phyloP scores from a whole-genome alignment of 2,797 vertebrate species.

The Odontamblyopus rebecca region DNA sequence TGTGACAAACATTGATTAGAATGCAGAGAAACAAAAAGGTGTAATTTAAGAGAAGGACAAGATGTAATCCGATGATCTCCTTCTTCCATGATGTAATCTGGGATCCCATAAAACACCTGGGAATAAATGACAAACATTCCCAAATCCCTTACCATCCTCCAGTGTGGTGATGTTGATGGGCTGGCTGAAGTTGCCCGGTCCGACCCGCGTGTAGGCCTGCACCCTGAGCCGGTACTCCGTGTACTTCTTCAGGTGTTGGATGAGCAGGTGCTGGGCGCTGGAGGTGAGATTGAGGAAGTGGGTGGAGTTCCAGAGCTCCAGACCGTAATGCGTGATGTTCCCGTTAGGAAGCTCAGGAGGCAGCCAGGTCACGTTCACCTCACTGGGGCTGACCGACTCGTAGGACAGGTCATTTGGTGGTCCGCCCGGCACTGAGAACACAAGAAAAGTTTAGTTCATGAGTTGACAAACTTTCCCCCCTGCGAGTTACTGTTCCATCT shows the following conservation, averaged over 20 bases:
- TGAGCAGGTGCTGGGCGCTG: conserved; percentile 46
- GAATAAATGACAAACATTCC: conserved; percentile 21
- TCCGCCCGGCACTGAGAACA: conserved; percentile 76
- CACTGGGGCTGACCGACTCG: conserved; percentile 74
- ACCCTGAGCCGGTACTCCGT: conserved; percentile 73
- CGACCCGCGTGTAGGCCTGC: conserved; percentile 74
- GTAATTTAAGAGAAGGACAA: conserved; percentile 30
- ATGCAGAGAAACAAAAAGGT: conserved; percentile 41
- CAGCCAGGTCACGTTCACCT: conserved; percentile 80
- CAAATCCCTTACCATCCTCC: conserved; percentile 78
- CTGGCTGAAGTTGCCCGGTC: conserved; percentile 79
- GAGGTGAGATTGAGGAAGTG: conserved; percentile 78
- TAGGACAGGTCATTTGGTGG: conserved; percentile 71
- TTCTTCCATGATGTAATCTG: conserved; percentile 12
- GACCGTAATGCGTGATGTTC: conserved; percentile 72
- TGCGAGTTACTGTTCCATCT: too few relatives aligned
- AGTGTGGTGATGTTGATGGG: conserved; percentile 82
- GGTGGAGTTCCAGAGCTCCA: conserved; percentile 80
- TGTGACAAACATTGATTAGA: conserved; percentile 58
- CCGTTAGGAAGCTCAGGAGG: conserved; percentile 77
- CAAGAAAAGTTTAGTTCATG: conserved; percentile 8
- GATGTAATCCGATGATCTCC: conserved; percentile 40
- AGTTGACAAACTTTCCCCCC: too few relatives aligned
- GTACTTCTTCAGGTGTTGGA: conserved; percentile 79
- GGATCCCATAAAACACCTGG: conserved; percentile 33